Percentiles rank a stretch among this genome's conserved stretches.
Evolutionary conservation across 2,888 invertebrate species (phyloP).

Genomic region (Eugnorisma glareosa): DNA sequence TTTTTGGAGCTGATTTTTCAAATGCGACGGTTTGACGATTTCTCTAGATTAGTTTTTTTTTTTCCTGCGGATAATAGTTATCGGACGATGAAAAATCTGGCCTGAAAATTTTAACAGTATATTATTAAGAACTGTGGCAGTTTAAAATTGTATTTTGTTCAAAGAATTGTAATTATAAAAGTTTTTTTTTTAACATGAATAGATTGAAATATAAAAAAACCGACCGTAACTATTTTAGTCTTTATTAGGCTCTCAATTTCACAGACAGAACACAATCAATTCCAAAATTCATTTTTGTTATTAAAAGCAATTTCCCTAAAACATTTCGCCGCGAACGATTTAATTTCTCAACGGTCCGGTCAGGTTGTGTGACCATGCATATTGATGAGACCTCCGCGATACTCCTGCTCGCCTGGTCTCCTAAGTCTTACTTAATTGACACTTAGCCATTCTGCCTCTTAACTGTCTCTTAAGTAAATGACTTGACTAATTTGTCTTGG

Average conservation of each 20-base stretch:
- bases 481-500: constrained; percentile 44
- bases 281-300: constrained; percentile 21
- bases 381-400: constrained; percentile 54
- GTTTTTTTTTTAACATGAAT: too few species aligned
- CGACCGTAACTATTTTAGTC: not conserved
- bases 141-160: not conserved
- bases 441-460: constrained; percentile 42
- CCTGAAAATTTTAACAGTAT: not conserved
- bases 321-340: constrained; percentile 30
- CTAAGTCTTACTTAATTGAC: constrained; percentile 55
- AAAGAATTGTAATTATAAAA: not conserved
- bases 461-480: constrained; percentile 50
- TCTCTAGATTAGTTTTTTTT: not conserved
- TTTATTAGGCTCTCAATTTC: not conserved
- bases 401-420: constrained; percentile 40
- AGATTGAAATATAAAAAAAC: not conserved
- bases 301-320: constrained; percentile 21
- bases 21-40: not conserved
- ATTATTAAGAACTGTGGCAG: not conserved
- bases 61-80: not conserved
- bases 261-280: not conserved
- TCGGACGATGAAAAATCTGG: not conserved
- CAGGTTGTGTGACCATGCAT: constrained; percentile 57
- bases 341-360: constrained; percentile 47
- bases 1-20: not conserved